These are phyloP conservation scores for Arvicanthis niloticus DNA, from an alignment of 2,113 vertebrate genomes.

Conservation along the genomic window DNA sequence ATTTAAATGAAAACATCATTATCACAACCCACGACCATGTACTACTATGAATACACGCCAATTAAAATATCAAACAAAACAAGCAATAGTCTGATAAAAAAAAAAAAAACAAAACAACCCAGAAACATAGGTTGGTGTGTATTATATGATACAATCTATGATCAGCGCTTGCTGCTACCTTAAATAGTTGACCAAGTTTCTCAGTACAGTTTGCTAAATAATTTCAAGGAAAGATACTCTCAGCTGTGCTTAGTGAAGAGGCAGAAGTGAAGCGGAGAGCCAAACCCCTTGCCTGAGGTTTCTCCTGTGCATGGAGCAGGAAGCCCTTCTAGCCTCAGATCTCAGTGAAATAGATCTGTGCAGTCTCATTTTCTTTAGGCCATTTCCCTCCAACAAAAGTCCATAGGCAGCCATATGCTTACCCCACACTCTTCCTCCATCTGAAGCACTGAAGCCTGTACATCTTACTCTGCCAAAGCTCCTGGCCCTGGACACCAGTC, in stretches of 20 bases:
- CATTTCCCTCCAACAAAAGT: neutral
- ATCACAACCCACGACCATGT: neutral
- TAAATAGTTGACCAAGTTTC: neutral
- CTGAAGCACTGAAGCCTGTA: neutral
- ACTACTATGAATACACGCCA: neutral
- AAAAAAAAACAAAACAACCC: neutral
- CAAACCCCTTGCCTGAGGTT: neutral
- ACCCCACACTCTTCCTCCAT: neutral
- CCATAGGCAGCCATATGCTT: neutral
- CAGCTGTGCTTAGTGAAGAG: neutral
- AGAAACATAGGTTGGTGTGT: neutral
- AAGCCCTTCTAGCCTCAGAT: neutral
- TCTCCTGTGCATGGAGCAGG: neutral
- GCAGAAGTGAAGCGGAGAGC: neutral
- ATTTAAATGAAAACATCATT: neutral
- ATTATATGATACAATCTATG: neutral
- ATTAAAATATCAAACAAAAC: neutral
- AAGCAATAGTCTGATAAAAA: neutral
- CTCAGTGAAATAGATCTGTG: neutral
- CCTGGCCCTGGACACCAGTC: neutral
- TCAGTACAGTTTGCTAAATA: neutral
- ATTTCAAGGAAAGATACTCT: neutral
- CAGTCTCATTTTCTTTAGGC: neutral
- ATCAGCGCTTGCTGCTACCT: neutral
- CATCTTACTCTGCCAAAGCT: neutral